Base-by-base conservation (phyloP, 2,888 invertebrate species). In the Podabrus alpinus region DNA sequence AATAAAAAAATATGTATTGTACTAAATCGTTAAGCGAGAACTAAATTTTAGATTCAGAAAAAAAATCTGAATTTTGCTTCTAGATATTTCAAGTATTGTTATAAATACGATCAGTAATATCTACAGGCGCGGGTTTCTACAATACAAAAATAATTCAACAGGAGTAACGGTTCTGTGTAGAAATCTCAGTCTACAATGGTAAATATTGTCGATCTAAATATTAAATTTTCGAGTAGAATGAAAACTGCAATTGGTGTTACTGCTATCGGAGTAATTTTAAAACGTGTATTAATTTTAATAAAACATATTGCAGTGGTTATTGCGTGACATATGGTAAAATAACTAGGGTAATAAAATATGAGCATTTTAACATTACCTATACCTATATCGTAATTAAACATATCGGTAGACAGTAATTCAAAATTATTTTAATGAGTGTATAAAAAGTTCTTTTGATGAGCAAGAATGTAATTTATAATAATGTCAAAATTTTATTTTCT, bases 401-500 rank as follows among this genome's bases (percentile, higher is more conserved):
- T 45, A n/a, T 45, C n/a, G n/a, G n/a, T 45, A n/a, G n/a, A n/a
- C n/a, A 45, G n/a, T 45, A 45, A 45, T n/a, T 45, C 45, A n/a
- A 45, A n/a, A 45, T 45, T 45, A 45, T 45, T 7, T 1, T n/a
- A 45, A 45, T n/a, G n/a, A 45, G 7, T 45, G 45, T 45, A 25
- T 3, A 7, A 45, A n/a, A 13, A 0, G 11, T 45, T n/a, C 7
- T n/a, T n/a, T 45, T 45, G 24, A 24, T 9, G 24, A 9, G 24
- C 24, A 24, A 24, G 1, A 9, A 24, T 24, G 9, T 24, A 24
- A 24, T 9, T 2, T 45, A 7, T 9, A 7, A 9, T n/a, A n/a
- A n/a, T 1, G n/a, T 45, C 59, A 59, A 66, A 62, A 73, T 69
- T 64, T 64, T 64, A 64, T 19, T 21, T 64, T 64, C 19, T 69